phyloP scores from a whole-genome alignment of 2,888 invertebrate species.

The Tryphoninae sp. region DNA sequence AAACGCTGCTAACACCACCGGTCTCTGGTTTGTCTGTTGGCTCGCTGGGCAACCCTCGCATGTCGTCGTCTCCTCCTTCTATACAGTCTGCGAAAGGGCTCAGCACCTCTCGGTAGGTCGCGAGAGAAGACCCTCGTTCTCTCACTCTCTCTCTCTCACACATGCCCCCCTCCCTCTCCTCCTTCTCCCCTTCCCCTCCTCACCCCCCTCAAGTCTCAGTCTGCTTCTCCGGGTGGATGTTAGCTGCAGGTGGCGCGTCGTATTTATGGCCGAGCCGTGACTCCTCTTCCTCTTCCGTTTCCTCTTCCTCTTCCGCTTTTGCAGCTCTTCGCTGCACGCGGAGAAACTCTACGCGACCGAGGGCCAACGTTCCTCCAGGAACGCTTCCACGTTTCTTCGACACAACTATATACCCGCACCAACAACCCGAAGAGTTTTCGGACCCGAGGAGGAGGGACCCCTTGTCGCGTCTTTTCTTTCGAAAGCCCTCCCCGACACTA shows the following conservation, averaged over 20 bases:
- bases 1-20: slow-evolving; percentile 32
- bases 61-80: slow-evolving; percentile 47
- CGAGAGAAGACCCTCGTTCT: slow-evolving; percentile 10
- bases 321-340: slow-evolving; percentile 61
- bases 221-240: slow-evolving; percentile 76
- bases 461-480: slow-evolving; percentile 52
- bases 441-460: neutral
- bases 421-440: slow-evolving; percentile 4
- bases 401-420: neutral
- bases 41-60: slow-evolving; percentile 50
- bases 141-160: slow-evolving; percentile 33
- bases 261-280: slow-evolving; percentile 79
- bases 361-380: slow-evolving; percentile 2
- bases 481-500: slow-evolving; percentile 16
- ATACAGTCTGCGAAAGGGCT: slow-evolving; percentile 45
- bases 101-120: slow-evolving; percentile 48
- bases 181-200: slow-evolving; percentile 28
- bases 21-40: slow-evolving; percentile 44
- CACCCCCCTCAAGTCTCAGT: slow-evolving; percentile 66
- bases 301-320: slow-evolving; percentile 64
- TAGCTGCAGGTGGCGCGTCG: slow-evolving; percentile 77
- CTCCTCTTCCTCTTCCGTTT: slow-evolving; percentile 74
- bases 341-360: slow-evolving; percentile 28
- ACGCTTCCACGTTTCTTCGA: slow-evolving; percentile 48
- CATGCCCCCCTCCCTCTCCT: slow-evolving; percentile 12